Conservation (phyloP, 2,113 vertebrate genomes). For the Polypterus senegalus region DNA sequence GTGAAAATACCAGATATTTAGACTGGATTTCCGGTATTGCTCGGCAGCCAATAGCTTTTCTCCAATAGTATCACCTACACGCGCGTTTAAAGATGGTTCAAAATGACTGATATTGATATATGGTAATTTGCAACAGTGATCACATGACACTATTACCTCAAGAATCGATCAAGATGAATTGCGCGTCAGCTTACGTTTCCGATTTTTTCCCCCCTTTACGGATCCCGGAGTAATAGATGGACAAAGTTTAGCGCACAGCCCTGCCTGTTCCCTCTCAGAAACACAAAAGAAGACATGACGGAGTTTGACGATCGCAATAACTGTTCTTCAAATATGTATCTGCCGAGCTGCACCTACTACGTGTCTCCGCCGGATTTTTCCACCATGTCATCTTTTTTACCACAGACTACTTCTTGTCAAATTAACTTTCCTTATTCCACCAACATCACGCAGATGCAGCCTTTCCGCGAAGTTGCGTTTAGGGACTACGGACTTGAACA, state of each 20-base stretch:
- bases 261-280: slow-evolving; percentile 62
- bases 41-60: slow-evolving; percentile 64
- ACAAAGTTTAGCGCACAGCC: slow-evolving; percentile 82
- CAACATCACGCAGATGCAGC: slow-evolving; percentile 88
- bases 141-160: slow-evolving; percentile 99
- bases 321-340: slow-evolving; percentile 91
- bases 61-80: slow-evolving; percentile 31
- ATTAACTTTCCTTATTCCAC: slow-evolving; percentile 93
- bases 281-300: slow-evolving; percentile 76
- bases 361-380: slow-evolving; percentile 91
- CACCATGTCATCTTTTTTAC: slow-evolving; percentile 84
- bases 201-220: slow-evolving; percentile 76
- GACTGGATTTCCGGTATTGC: slow-evolving; percentile 50
- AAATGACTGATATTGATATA: slow-evolving; percentile 96
- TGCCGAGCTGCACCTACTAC: slow-evolving; percentile 92
- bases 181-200: slow-evolving; percentile 95
- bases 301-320: slow-evolving; percentile 91
- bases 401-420: slow-evolving; percentile 87
- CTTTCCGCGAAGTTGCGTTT: slow-evolving; percentile 89
- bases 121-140: slow-evolving; percentile 95
- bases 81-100: slow-evolving; percentile 63
- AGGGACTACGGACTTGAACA: slow-evolving; percentile 94
- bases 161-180: slow-evolving; percentile 99
- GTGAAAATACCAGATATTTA: slow-evolving; percentile 31
- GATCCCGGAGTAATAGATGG: slow-evolving; percentile 92